Base-by-base conservation (phyloP, 2,888 invertebrate species). In the Parnassius glacialis region DNA sequence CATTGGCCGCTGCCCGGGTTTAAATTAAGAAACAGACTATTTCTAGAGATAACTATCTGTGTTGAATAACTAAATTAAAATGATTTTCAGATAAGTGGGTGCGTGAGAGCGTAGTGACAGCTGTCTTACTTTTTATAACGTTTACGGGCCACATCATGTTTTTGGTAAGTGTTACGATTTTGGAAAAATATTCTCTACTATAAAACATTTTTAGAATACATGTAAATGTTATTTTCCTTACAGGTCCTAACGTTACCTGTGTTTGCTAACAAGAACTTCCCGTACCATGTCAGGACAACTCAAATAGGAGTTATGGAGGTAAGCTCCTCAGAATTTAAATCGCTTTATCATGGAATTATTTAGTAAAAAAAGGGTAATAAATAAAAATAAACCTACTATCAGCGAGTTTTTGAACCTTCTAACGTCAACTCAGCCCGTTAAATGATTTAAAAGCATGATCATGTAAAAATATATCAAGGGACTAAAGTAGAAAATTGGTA, bases 281-380 rank as follows among this genome's bases (percentile, higher is more conserved):
- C 98, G 0, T 98, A 96, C 80, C 97, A 98, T 79, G 97, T 97
- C 42, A 89, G 97, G 59, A 97, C 97, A 0, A 95, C 96, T 0
- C 97, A 97, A 86, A 94, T 95, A 42, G 95, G 94, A 1, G 92
- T 94, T 0, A 94, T 95, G 94, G 94, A 94, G 81, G 85, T 93
- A 62, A 79, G 80, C 42, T 20, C 25, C 5, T 52, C 34, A 34
- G 34, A 34, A 34, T 34, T 34, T 34, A 34, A 34, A 34, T 34
- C 5, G 34, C 5, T 0, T 7, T 7, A 34, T 7, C 34, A 3
- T 34, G 34, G 7, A 34, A 34, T 34, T 34, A 34, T 34, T 34
- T 34, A 34, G 34, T 34, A 34, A 34, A 34, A 34, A 34, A 5
- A 34, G 34, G 34, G 34, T 34, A 34, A 34, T 34, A 25, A 25